Evolutionary conservation across 2,113 vertebrate genomes (phyloP).

Genomic region (Xiphophorus couchianus): DNA sequence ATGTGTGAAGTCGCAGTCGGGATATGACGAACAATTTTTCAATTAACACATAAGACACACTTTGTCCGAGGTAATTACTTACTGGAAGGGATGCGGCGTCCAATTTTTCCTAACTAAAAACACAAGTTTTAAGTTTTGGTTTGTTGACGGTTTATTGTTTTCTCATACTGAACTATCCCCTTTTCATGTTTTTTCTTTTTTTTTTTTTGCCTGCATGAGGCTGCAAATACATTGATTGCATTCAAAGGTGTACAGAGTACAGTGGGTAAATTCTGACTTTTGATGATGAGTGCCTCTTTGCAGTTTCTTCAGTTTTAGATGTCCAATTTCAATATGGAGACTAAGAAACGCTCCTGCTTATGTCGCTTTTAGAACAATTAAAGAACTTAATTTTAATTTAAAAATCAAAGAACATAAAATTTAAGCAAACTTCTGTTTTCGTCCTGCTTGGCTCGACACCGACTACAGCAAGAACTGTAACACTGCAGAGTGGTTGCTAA

Average conservation of each 20-base stretch:
- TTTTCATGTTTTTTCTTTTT: background rate
- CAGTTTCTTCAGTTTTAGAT: background rate
- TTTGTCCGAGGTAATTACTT: background rate
- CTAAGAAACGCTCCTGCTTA: background rate
- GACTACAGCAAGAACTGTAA: background rate
- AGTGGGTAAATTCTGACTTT: background rate
- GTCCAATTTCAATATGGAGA: background rate
- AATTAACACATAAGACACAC: background rate
- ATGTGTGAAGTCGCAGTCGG: background rate
- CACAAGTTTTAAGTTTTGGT: background rate
- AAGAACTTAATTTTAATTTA: background rate
- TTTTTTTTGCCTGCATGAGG: background rate
- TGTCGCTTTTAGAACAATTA: background rate
- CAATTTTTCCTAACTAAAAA: background rate
- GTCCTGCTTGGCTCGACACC: background rate
- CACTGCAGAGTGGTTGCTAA: background rate
- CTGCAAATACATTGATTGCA: too few species aligned
- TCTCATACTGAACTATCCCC: background rate
- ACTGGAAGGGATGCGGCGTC: background rate
- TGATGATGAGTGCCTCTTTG: background rate
- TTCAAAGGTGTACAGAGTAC: too few species aligned
- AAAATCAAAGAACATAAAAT: background rate
- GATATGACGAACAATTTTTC: slow-evolving; percentile 4
- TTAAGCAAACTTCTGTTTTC: background rate
- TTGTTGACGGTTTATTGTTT: background rate